phyloP scores from a whole-genome alignment of 2,113 vertebrate genomes.

The Elachura formosa region DNA sequence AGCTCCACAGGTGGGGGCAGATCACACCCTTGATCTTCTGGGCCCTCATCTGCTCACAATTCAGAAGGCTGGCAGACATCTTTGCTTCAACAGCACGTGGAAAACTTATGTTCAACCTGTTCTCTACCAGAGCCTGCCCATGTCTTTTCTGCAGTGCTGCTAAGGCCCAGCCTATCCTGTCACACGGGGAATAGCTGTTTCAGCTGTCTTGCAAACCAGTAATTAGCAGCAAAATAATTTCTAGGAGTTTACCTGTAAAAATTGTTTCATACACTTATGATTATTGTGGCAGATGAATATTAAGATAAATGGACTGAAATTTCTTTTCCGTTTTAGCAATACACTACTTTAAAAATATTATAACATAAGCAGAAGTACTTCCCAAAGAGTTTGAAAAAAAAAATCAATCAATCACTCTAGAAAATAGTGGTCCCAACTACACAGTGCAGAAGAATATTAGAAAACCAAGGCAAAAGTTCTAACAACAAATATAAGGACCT shows the following conservation, averaged over 20 bases:
- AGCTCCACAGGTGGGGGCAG: not conserved
- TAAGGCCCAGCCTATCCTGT: not conserved
- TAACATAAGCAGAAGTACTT: not conserved
- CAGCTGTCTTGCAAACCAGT: not conserved
- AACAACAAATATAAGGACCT: not conserved
- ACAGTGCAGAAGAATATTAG: not conserved
- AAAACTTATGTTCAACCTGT: accelerated
- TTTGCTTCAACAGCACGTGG: not conserved
- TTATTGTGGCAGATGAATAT: not conserved
- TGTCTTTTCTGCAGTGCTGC: not conserved
- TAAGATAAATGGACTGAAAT: not conserved
- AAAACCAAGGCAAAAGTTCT: not conserved
- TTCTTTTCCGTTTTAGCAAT: not conserved
- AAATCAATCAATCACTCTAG: not conserved
- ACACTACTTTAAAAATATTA: not conserved
- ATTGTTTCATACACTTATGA: not conserved
- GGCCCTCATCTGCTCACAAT: not conserved
- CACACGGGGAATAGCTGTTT: not conserved
- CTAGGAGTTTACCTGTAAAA: not conserved
- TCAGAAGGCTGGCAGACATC: not conserved
- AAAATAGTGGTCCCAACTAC: not conserved
- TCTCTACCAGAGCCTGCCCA: not conserved
- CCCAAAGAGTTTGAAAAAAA: not conserved
- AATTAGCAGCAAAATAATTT: not conserved
- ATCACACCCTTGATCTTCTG: not conserved